A percentile compares a stretch with the other conserved stretches of the same genome.
These are phyloP conservation scores for Agraylea sexmaculata DNA, from an alignment of 1,140 invertebrate species.

Conservation along the genomic window DNA sequence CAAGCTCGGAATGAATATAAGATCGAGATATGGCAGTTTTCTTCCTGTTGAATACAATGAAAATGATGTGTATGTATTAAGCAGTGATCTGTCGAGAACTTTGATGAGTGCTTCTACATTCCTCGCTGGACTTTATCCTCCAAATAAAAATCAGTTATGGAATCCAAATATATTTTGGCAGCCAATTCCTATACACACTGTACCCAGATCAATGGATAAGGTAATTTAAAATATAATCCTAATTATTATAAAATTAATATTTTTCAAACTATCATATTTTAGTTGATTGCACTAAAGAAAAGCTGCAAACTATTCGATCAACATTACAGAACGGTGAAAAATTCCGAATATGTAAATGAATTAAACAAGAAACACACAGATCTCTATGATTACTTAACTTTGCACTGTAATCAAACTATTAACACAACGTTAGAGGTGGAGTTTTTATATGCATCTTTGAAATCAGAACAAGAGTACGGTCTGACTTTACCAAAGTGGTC, in stretches of 20 bases:
- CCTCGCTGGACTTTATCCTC: conserved; percentile 73
- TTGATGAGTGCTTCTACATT: conserved; percentile 76
- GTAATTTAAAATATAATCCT: conserved; percentile 34
- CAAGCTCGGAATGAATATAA: conserved; percentile 60
- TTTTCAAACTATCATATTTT: conserved; percentile 18
- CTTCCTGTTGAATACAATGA: conserved; percentile 50
- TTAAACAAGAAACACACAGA: conserved; percentile 44
- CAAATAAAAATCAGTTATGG: conserved; percentile 56
- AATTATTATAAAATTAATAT: neutral
- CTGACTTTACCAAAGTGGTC: conserved; percentile 61
- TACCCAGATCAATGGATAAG: conserved; percentile 53
- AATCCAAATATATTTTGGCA: conserved; percentile 66
- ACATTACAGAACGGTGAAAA: conserved; percentile 40
- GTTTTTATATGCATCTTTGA: conserved; percentile 59
- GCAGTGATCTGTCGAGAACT: conserved; percentile 71
- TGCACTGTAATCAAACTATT: conserved; percentile 54
- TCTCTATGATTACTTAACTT: conserved; percentile 50
- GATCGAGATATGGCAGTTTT: conserved; percentile 54
- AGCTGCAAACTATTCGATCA: conserved; percentile 50
- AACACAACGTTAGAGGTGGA: conserved; percentile 55
- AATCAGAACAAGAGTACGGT: conserved; percentile 54
- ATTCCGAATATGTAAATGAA: conserved; percentile 40
- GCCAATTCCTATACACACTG: conserved; percentile 74
- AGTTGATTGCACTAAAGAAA: conserved; percentile 51
- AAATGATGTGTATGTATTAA: conserved; percentile 56